A percentile compares a stretch with the other conserved stretches of the same genome.
Conservation (phyloP, 2,797 vertebrate species). For the Podarcis lilfordi region DNA sequence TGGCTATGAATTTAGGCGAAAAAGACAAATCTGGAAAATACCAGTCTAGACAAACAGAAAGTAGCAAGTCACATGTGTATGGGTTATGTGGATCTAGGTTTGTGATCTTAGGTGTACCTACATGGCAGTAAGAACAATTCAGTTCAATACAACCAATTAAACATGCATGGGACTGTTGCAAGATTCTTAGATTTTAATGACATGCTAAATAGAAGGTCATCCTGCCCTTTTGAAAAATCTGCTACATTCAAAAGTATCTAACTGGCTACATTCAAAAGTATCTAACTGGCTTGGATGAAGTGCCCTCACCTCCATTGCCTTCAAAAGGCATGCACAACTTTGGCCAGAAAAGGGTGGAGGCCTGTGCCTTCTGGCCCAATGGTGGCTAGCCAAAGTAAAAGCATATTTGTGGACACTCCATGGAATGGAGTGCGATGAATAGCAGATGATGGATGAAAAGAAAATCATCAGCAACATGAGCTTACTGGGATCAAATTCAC, state of each 20-base stretch:
- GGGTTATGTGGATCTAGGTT: background rate
- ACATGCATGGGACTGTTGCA: background rate
- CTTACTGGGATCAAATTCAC: background rate
- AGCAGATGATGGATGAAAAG: background rate
- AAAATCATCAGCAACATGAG: background rate
- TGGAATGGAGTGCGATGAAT: background rate
- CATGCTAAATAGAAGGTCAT: background rate
- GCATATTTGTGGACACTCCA: background rate
- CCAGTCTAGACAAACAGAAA: background rate
- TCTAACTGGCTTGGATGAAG: background rate
- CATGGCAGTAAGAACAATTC: background rate
- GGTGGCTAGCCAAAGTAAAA: background rate
- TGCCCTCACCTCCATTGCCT: background rate
- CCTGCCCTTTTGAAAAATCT: background rate
- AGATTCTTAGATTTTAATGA: background rate
- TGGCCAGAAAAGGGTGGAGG: background rate
- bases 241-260: background rate
- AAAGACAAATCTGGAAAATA: background rate
- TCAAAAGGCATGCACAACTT: background rate
- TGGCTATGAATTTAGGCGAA: background rate
- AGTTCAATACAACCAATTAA: background rate
- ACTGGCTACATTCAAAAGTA: background rate
- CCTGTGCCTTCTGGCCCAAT: background rate
- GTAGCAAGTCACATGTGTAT: background rate
- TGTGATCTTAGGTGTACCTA: background rate